Percentiles rank a stretch among this genome's conserved stretches.
phyloP scores from a whole-genome alignment of 2,113 vertebrate species.

The Callionymus lyra region DNA sequence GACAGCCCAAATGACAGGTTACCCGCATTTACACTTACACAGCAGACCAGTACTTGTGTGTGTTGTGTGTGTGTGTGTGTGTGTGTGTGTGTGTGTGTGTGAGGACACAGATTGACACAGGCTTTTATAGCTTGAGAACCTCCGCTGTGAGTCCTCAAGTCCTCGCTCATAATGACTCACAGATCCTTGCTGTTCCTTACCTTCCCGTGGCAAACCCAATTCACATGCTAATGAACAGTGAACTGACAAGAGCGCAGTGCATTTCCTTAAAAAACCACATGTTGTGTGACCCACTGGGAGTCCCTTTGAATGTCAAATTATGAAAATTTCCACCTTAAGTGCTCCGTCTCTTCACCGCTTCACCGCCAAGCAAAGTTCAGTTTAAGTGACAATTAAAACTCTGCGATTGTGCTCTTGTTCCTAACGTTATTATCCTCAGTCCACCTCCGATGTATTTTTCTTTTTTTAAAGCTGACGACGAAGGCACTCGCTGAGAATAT shows the following conservation, averaged over 20 bases:
- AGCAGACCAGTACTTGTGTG: too few relatives aligned
- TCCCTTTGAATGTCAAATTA: slow-evolving; percentile 33
- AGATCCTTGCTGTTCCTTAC: background rate
- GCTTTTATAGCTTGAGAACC: too few relatives aligned
- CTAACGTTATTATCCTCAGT: slow-evolving; percentile 43
- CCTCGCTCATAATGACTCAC: too few relatives aligned
- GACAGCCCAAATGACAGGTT: slow-evolving; percentile 27
- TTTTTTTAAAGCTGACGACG: slow-evolving; percentile 31
- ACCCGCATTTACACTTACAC: slow-evolving; percentile 3
- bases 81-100: too few relatives aligned
- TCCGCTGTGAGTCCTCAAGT: too few relatives aligned
- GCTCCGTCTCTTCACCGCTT: slow-evolving; percentile 15
- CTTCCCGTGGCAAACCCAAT: background rate
- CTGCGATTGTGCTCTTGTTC: slow-evolving; percentile 37
- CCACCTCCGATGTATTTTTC: slow-evolving; percentile 21
- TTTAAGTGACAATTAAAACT: slow-evolving; percentile 45
- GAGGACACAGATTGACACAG: too few relatives aligned
- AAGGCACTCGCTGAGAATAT: slow-evolving; percentile 14
- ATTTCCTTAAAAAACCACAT: too few relatives aligned
- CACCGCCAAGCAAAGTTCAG: slow-evolving; percentile 27
- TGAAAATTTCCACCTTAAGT: slow-evolving; percentile 29
- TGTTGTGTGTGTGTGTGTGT: too few relatives aligned
- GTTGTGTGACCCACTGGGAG: background rate
- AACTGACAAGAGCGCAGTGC: too few relatives aligned
- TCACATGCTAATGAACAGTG: too few relatives aligned